Base-by-base conservation (phyloP, 2,113 vertebrate species). In the Thinocorus orbignyianus region DNA sequence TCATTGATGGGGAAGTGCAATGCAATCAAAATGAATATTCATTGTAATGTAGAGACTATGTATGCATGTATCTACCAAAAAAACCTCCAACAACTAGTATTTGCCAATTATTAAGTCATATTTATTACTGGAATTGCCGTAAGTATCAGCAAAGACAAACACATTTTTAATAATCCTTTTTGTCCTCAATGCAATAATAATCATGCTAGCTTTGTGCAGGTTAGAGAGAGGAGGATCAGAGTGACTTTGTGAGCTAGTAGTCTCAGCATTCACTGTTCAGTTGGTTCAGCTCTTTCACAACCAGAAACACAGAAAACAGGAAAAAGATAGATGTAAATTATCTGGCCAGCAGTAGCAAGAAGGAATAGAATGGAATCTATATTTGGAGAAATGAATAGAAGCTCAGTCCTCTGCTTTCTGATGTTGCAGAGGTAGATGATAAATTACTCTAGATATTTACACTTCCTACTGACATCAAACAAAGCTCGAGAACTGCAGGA, bases 1-100 rank as follows among this genome's bases (percentile, higher is more conserved):
- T 96, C 96, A 92, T 73, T 94, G 92, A 80, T 62, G 68, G 37
- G 72, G 86, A 94, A 88, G 39, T 89, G 92, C 81, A 94, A 93
- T 60, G 58, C 41, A 69, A 94, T 66, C n/a, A 89, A 95, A 97
- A 95, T 65, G 68, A 97, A 96, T 91, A 97, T 97, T 95, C 76
- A 95, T 95, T 79, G 3, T 73, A 65, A 91, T 24, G 6, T 17
- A 55, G 37, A 54, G 35, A 26, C 44, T 81, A 58, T 85, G 7
- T 44, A 78, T 1, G 8, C 26, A 74, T 88, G n/a, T 28, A 87
- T 33, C 28, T 81, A 76, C 10, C 9, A 74, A 91, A 70, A 69
- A 39, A 1, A 2, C 1, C 11, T n/a, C 35, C 28, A 61, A 57
- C 11, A 35, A 54, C 18, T 16, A 77, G 52, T 65, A 91, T 79